Base-by-base conservation (phyloP, 2,113 vertebrate genomes). In the Calonectris borealis region DNA sequence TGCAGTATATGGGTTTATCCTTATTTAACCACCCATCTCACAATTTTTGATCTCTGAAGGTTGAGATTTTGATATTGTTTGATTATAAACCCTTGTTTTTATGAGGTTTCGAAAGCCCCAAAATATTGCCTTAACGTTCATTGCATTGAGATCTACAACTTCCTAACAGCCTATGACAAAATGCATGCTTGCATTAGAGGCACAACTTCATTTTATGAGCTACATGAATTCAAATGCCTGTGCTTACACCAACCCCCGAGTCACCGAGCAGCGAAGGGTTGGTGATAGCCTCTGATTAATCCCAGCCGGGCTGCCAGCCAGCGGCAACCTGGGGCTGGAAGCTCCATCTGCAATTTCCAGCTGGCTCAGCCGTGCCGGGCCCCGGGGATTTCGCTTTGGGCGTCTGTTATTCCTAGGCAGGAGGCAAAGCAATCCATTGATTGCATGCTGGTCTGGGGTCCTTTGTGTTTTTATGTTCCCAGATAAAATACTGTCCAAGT, bases 361-460 rank as follows among this genome's bases (percentile, higher is more conserved):
- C 64, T 31, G 1, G 38, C 49, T 90, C 79, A 66, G 52, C 57
- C 21, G 0, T 13, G 3, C 21, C 10, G 48, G 11, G 38, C 55
- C 42, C 61, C 5, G 0, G 22, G 44, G 69, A 10, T 26, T 55
- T 60, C 0, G 0, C n/a, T 51, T 5, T 34, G 34, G n/a, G 61
- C 58, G 51, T 44, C 94, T 71, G 61, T 8, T 76, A 6, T 51
- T 80, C 58, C 36, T 7, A 16, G 46, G 52, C 31, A 80, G 48
- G 46, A 68, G 86, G 66, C 62, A 88, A 22, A 96, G 32, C 36
- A 34, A 16, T 31, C 27, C 49, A 10, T 20, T 65, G 49, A 27
- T 7, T 6, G 15, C 16, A 3, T 7, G 3, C 22, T 52, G 21
- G 3, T 46, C 66, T 64, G 48, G 32, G 25, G 13, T 46, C 31